Evolutionary conservation across 2,888 invertebrate species (phyloP).

Genomic region (Zygaena filipendulae): DNA sequence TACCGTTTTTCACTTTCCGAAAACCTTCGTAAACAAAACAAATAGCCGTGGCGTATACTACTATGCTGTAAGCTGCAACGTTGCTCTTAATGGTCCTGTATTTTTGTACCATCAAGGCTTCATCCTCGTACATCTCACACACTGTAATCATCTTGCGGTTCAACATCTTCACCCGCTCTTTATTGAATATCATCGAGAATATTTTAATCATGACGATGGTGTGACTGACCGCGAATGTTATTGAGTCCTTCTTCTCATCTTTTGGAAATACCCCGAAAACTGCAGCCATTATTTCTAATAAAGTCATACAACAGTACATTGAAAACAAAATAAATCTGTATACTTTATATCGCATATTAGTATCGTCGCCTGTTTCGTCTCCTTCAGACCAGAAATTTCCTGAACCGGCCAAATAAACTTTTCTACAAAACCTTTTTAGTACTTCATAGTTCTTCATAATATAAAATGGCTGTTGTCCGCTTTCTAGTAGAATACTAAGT

Average conservation of each 20-base stretch:
- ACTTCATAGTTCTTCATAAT: slow-evolving; percentile 47
- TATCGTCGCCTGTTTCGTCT: slow-evolving; percentile 32
- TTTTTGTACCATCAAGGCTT: slow-evolving; percentile 30
- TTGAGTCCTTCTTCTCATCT: slow-evolving; percentile 44
- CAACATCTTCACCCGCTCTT: slow-evolving; percentile 31
- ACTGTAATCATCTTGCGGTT: slow-evolving; percentile 35
- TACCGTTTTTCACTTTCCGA: slow-evolving; percentile 36
- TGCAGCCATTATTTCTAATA: slow-evolving; percentile 46
- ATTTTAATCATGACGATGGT: slow-evolving; percentile 47
- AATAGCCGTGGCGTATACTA: slow-evolving; percentile 32
- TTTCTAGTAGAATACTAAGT: no score
- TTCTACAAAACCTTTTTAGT: slow-evolving; percentile 32
- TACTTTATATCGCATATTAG: slow-evolving; percentile 29
- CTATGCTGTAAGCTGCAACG: slow-evolving; percentile 30
- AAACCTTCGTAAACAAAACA: slow-evolving; percentile 46
- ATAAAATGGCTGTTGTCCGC: no score
- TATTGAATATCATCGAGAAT: slow-evolving; percentile 34
- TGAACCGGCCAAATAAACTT: slow-evolving; percentile 37
- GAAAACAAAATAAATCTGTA: slow-evolving; percentile 27
- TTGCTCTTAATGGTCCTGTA: slow-evolving; percentile 44
- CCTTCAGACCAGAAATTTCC: slow-evolving; percentile 52
- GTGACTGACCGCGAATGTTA: slow-evolving; percentile 48
- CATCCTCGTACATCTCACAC: slow-evolving; percentile 35
- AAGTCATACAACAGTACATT: slow-evolving; percentile 36
- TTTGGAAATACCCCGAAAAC: slow-evolving; percentile 39